Conservation (phyloP, 2,797 vertebrate genomes). For the Lycodopsis pacificus region DNA sequence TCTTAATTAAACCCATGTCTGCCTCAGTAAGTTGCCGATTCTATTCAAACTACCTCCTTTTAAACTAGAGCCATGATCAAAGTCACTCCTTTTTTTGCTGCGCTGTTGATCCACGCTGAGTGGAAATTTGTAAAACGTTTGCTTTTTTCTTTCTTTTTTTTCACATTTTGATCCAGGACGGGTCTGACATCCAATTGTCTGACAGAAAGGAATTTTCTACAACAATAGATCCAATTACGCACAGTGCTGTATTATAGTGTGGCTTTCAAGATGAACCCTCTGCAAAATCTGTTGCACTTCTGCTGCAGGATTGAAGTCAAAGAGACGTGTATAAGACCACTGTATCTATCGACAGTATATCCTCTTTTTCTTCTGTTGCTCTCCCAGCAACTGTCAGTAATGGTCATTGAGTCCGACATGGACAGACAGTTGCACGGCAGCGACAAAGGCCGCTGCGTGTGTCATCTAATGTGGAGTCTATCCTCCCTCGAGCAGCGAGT, state of each 20-base stretch:
- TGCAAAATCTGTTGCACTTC: slow-evolving; percentile 34
- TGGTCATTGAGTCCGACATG: slow-evolving; percentile 55
- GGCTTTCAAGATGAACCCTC: slow-evolving; percentile 61
- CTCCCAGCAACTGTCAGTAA: slow-evolving; percentile 54
- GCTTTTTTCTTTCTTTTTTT: slow-evolving; percentile 29
- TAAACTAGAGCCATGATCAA: slow-evolving; percentile 57
- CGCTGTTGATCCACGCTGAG: slow-evolving; percentile 53
- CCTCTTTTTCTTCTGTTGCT: slow-evolving; percentile 53
- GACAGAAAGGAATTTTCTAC: slow-evolving; percentile 51
- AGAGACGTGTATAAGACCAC: slow-evolving; percentile 44
- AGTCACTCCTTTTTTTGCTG: slow-evolving; percentile 42
- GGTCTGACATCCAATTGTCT: slow-evolving; percentile 59
- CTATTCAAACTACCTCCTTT: slow-evolving; percentile 52
- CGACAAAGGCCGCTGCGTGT: slow-evolving; percentile 33
- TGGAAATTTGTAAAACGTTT: slow-evolving; percentile 58
- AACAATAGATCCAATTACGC: slow-evolving; percentile 68
- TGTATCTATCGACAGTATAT: slow-evolving; percentile 31
- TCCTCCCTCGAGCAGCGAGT: slow-evolving; percentile 35
- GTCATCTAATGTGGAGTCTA: slow-evolving; percentile 41
- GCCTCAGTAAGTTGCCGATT: slow-evolving; percentile 48
- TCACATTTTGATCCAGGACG: slow-evolving; percentile 58
- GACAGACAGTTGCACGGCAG: slow-evolving; percentile 43
- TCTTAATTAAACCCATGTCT: slow-evolving; percentile 71
- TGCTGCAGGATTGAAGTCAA: slow-evolving; percentile 45
- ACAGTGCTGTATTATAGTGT: slow-evolving; percentile 34